Base-by-base conservation (phyloP, 1,140 invertebrate genomes). In the Papilio glaucus region DNA sequence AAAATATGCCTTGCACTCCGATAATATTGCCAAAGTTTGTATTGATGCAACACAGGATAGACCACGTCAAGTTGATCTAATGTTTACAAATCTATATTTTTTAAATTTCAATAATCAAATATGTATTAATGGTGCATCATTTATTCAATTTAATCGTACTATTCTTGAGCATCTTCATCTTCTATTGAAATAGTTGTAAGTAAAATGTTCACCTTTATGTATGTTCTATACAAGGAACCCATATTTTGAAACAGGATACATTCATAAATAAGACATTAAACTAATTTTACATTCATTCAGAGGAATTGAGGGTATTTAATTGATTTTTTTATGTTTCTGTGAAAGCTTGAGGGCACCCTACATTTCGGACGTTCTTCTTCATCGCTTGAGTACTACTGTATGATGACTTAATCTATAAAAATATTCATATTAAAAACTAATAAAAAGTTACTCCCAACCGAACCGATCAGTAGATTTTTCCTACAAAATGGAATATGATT, bases 1-100 rank as follows among this genome's bases (percentile, higher is more conserved):
- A 89, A 90, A 86, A 79, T 85, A 85, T 81, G 73, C 83, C 9
- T 10, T 37, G 13, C 49, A 53, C 6, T 69, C 13, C 41, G 33
- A 63, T 53, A 49, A 33, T 45, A 5, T 69, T 45, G 26, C 26
- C 24, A 53, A 53, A 18, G 7, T 49, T 65, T 41, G 4, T 29
- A 33, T 13, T 38, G 10, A 18, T 21, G 37, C 29, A 39, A 39
- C 29, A 37, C 15, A 24, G 45, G 45, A 49, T 21, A 21, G 18
- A 49, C 10, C 45, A 3, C 15, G 6, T 5, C 18, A 49, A 21
- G 6, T 49, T 49, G 7, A 49, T 21, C 9, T 49, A 21, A 18
- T 49, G 8, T 21, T 8, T 49, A 21, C 1, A 0, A 45, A 45
- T 15, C 8, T 15, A 18, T n/a, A n/a, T n/a, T n/a, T n/a, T n/a